Percentiles rank a stretch among this genome's conserved stretches.
These are phyloP conservation scores for Bujurquina vittata DNA, from an alignment of 2,113 vertebrate species.

Conservation along the genomic window DNA sequence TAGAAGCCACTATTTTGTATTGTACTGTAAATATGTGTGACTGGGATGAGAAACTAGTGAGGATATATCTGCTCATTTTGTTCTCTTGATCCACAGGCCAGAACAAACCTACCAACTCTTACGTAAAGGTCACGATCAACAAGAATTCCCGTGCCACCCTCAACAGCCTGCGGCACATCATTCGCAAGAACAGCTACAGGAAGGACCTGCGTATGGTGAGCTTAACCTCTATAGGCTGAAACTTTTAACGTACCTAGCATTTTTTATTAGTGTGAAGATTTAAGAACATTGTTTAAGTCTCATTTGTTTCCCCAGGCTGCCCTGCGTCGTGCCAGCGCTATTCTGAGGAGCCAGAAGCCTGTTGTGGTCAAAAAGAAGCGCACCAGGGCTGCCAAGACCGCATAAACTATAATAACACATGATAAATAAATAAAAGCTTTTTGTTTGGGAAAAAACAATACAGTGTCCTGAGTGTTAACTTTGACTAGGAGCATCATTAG, in stretches of 20 bases:
- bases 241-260: background rate
- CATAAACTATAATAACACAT: conserved; percentile 68
- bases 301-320: conserved; percentile 78
- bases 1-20: background rate
- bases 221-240: background rate
- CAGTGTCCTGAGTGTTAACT: conserved; percentile 20
- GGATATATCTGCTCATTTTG: background rate
- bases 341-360: conserved; percentile 93
- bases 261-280: background rate
- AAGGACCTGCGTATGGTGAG: conserved; percentile 91
- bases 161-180: conserved; percentile 90
- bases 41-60: background rate
- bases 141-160: conserved; percentile 91
- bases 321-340: conserved; percentile 89
- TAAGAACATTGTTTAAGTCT: background rate
- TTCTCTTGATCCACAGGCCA: conserved; percentile 77
- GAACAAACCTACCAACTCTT: conserved; percentile 85
- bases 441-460: conserved; percentile 43
- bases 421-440: conserved; percentile 69
- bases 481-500: background rate
- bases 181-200: conserved; percentile 91
- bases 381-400: conserved; percentile 85
- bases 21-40: background rate
- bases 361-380: conserved; percentile 92
- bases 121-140: conserved; percentile 90